Evolutionary conservation across 2,797 vertebrate genomes (phyloP), one percentile per base, ranked within the genome.

Genomic region (Heliangelus exortis): DNA sequence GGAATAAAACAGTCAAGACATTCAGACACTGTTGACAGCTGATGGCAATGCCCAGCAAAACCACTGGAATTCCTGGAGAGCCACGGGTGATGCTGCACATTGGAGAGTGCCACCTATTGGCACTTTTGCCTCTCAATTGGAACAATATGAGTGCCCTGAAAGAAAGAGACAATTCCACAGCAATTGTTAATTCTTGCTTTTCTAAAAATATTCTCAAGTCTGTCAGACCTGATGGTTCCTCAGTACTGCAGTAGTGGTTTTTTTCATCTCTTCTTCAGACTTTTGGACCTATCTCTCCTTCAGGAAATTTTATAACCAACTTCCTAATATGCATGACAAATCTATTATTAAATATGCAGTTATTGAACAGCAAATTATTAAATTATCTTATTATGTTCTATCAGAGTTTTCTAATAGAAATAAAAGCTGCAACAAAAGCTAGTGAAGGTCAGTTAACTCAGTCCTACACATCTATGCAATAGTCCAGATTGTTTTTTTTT

Each of bases 361-460:
- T 90, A 93, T 89, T 84, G 80, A 93, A 94, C 80, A 90, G 33
- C 39, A 73, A 96, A 95, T 89, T 84, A 58, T 34, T 67, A 57
- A 90, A 81, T 80, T 31, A 90, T 89, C 12, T 11, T 68, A 65
- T 87, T 90, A 88, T 84, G 33, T 84, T 85, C 66, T 74, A 54
- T 83, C 85, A 89, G 72, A 59, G 87, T 68, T 87, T 93, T 83
- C 82, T 93, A 85, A 91, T 78, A 50, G 89, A 89, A 92, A 92
- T 83, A 80, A 92, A 92, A 89, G 41, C 84, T 92, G 78, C 45
- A 68, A 67, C 29, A 68, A 83, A 83, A 91, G 76, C 50, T 4
- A 18, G 82, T 63, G 89, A 85, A 87, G 53, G 77, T 84, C 81
- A 33, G 58, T 75, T 86, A 84, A 72, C 61, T 43, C 75, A 71